A percentile compares a stretch with the other conserved stretches of the same genome.
These are phyloP conservation scores for Caenorhabditis remanei DNA, from an alignment of 1,140 invertebrate species.

Conservation along the genomic window DNA sequence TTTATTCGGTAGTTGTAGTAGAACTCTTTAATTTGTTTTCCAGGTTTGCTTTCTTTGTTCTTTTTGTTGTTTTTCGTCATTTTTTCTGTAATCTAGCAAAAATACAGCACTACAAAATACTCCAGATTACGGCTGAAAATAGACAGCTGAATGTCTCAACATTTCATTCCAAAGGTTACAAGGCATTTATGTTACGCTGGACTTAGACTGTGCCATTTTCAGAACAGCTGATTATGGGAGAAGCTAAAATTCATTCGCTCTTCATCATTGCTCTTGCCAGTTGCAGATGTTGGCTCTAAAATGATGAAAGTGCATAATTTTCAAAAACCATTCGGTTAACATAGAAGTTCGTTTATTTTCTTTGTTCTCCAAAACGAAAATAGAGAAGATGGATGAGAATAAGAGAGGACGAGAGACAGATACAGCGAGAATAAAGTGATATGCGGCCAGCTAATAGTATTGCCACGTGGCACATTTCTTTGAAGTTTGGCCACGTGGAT, in stretches of 20 bases:
- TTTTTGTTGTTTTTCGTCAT: neutral
- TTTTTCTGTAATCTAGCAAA: neutral
- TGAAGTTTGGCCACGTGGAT: constrained; percentile 30
- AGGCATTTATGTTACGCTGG: neutral
- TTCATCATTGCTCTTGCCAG: neutral
- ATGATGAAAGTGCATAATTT: neutral
- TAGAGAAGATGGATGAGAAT: neutral
- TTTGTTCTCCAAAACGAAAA: constrained; percentile 6
- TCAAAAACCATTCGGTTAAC: neutral
- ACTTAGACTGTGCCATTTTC: constrained; percentile 5
- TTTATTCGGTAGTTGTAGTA: constrained; percentile 8
- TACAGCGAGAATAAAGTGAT: constrained; percentile 44
- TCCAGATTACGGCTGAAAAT: neutral
- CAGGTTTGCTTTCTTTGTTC: constrained; percentile 32
- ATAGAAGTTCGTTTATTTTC: constrained; percentile 42
- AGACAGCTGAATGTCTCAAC: neutral
- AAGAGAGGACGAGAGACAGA: neutral
- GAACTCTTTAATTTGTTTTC: constrained; percentile 43
- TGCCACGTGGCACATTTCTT: neutral
- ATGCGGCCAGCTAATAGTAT: constrained; percentile 21
- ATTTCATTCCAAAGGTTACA: neutral
- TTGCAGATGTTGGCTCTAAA: neutral
- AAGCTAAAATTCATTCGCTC: neutral
- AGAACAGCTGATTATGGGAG: neutral
- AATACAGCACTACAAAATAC: constrained; percentile 20